These are phyloP conservation scores for Halocynthia roretzi DNA, from an alignment of 23 tunicate species.

Conservation along the genomic window DNA sequence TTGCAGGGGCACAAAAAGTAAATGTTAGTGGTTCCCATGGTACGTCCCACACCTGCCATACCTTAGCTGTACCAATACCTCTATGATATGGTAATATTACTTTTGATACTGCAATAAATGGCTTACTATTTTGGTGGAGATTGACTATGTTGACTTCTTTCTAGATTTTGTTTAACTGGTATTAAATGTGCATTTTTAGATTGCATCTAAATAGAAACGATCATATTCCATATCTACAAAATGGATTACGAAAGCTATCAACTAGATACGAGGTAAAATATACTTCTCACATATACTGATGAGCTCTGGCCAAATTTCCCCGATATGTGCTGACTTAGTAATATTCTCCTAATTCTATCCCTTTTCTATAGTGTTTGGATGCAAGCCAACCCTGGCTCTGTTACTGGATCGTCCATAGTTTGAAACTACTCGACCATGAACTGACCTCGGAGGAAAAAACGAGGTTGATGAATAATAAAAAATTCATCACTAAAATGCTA, in stretches of 20 bases:
- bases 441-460: conserved; percentile 50
- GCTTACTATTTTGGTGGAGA: no score
- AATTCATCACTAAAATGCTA: not conserved
- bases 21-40: no score
- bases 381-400: conserved; percentile 94
- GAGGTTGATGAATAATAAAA: conserved; percentile 14
- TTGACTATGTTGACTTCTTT: no score
- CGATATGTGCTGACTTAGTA: not conserved
- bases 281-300: not conserved
- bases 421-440: conserved; percentile 41
- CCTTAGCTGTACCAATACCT: no score
- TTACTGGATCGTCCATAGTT: conserved; percentile 93
- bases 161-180: no score
- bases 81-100: no score
- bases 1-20: no score
- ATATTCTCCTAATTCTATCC: not conserved
- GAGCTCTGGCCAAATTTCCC: not conserved
- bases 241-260: conserved; percentile 56
- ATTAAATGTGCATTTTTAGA: conserved; percentile 2
- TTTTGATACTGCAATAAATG: no score
- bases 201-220: conserved; percentile 35
- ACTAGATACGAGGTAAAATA: conserved; percentile 49
- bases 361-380: conserved; percentile 65
- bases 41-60: no score
- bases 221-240: conserved; percentile 43